These are phyloP conservation scores for Liolophura sinensis DNA, from an alignment of 1,140 invertebrate genomes.

Conservation along the genomic window DNA sequence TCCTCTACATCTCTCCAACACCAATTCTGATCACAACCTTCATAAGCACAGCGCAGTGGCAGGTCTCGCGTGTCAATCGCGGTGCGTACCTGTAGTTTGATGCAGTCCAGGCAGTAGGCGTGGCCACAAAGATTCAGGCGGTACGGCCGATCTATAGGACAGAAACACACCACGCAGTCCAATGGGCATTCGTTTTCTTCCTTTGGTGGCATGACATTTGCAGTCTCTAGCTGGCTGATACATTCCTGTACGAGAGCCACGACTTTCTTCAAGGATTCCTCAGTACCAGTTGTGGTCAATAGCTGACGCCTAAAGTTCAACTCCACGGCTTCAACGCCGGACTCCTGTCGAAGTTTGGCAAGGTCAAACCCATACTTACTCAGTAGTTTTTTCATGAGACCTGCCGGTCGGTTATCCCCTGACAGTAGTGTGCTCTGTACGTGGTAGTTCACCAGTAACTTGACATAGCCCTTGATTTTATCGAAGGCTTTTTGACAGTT, in stretches of 20 bases:
- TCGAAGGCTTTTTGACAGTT: slow-evolving; percentile 18
- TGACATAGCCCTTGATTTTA: slow-evolving; percentile 22
- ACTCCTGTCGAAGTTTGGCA: slow-evolving; percentile 3
- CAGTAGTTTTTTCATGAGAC: slow-evolving; percentile 30
- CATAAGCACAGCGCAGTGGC: slow-evolving; percentile 34
- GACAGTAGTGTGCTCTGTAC: slow-evolving; percentile 22
- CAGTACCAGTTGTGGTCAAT: slow-evolving; percentile 32
- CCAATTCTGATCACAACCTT: slow-evolving; percentile 32
- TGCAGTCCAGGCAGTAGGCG: slow-evolving; percentile 41
- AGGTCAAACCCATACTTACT: slow-evolving; percentile 18
- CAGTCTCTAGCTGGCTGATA: not conserved
- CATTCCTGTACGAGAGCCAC: slow-evolving; percentile 6
- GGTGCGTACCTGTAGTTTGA: slow-evolving; percentile 26
- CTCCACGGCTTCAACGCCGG: slow-evolving; percentile 4
- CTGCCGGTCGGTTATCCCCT: slow-evolving; percentile 29
- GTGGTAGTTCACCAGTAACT: slow-evolving; percentile 12
- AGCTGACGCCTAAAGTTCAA: slow-evolving; percentile 28
- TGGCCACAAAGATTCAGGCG: slow-evolving; percentile 48
- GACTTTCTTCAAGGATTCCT: slow-evolving; percentile 26
- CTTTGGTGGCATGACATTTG: not conserved
- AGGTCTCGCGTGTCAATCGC: slow-evolving; percentile 23
- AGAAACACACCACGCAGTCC: slow-evolving; percentile 43
- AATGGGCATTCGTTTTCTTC: slow-evolving; percentile 13
- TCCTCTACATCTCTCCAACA: slow-evolving; percentile 31
- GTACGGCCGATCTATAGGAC: slow-evolving; percentile 35